Evolutionary conservation across 1,140 invertebrate species (phyloP), one percentile per base, ranked within the genome.

Genomic region (Pseudoatta argentina): DNA sequence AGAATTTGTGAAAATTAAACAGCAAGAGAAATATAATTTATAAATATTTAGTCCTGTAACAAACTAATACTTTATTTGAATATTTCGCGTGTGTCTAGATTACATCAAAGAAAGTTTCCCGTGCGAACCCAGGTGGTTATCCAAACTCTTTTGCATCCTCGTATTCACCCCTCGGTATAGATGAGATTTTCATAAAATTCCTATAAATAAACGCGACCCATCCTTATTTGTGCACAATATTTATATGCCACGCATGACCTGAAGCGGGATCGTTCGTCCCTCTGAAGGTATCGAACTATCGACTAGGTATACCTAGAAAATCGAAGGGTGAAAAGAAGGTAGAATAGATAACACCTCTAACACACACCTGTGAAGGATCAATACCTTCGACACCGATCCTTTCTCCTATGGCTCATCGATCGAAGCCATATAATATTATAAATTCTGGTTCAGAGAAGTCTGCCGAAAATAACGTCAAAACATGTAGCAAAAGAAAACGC

Each of bases 201-300:
- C 73, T 92, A 94, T 94, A 94, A 94, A 94, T 94, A 93, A 93
- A 69, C 77, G 61, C 85, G 85, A 89, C 67, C 85, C 89, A 69
- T 86, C 83, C 90, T 93, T 94, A 94, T 94, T 94, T 94, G 93
- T 93, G 92, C 91, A 93, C 89, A 93, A 94, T 94, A 94, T 94
- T 93, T 94, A 94, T 94, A 94, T 85, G 93, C 88, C 85, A 92
- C 88, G 93, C 93, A 93, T 92, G 89, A 48, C 79, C 69, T 83
- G 79, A 83, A 51, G 24, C 79, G 27, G 39, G 79, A 59, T 72
- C 48, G 63, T 67, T 24, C 77, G 48, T 78, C 78, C 69, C 79
- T 61, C 14, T 21, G 14, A 59, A 82, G 24, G 79, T 75, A 81
- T 83, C 55, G 76, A 61, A 14, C 63, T 63, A 86, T 66, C 48